Percentiles rank a stretch among this genome's conserved stretches.
Evolutionary conservation across 1,140 invertebrate species (phyloP).

Genomic region (Drosophila athabasca): DNA sequence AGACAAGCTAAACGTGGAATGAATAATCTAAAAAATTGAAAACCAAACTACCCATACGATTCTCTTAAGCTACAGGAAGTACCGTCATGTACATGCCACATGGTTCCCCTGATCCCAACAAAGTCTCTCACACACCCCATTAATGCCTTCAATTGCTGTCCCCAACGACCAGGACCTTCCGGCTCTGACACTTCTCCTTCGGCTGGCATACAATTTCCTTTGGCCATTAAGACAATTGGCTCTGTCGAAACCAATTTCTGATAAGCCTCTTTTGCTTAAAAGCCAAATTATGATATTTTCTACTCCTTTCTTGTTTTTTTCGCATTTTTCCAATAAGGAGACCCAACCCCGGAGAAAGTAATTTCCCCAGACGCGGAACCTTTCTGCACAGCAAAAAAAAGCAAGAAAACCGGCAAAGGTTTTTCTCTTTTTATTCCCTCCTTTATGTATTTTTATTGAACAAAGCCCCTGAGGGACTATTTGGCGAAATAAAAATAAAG

Average conservation of each 20-base stretch:
- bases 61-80: background rate
- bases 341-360: constrained; percentile 56
- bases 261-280: constrained; percentile 80
- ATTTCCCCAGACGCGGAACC: constrained; percentile 79
- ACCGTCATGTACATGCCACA: constrained; percentile 5
- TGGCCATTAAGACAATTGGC: constrained; percentile 78
- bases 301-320: constrained; percentile 47
- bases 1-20: too few relatives aligned
- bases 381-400: constrained; percentile 44
- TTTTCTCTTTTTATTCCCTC: constrained; percentile 40
- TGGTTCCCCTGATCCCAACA: constrained; percentile 19
- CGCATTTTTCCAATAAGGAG: constrained; percentile 17
- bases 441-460: constrained; percentile 71
- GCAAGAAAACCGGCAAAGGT: constrained; percentile 21
- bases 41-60: constrained; percentile 3
- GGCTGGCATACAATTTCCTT: constrained; percentile 53
- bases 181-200: constrained; percentile 46
- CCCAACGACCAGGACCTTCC: constrained; percentile 2
- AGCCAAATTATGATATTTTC: constrained; percentile 79
- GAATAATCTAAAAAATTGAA: too few relatives aligned
- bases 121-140: constrained; percentile 18
- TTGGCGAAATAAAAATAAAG: constrained; percentile 79
- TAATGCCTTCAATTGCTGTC: constrained; percentile 34
- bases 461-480: constrained; percentile 72
- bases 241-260: constrained; percentile 77